Percentiles rank a stretch among this genome's conserved stretches.
Evolutionary conservation across 2,888 invertebrate genomes (phyloP).

Genomic region (Zaprionus obscuricornis): DNA sequence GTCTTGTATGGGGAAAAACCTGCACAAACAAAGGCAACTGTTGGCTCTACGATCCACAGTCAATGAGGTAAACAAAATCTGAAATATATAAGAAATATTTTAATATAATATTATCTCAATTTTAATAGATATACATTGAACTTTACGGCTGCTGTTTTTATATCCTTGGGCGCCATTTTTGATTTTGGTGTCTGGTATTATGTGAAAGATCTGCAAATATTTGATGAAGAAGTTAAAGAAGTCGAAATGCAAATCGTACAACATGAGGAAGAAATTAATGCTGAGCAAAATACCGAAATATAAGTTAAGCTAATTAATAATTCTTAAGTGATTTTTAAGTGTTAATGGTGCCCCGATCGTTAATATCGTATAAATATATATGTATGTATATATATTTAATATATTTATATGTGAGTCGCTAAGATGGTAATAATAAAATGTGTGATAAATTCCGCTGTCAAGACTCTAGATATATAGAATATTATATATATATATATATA

Average conservation of each 20-base stretch:
- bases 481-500: not conserved
- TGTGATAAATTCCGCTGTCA: constrained; percentile 49
- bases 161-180: constrained; percentile 87
- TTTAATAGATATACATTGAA: constrained; percentile 85
- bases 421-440: constrained; percentile 27
- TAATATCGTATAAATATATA: constrained; percentile 30
- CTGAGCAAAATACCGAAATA: constrained; percentile 82
- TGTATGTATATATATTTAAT: constrained; percentile 12
- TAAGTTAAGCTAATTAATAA: constrained; percentile 59
- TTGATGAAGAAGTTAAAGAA: constrained; percentile 86
- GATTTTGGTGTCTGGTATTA: constrained; percentile 88
- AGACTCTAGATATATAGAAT: constrained; percentile 24
- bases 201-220: constrained; percentile 88
- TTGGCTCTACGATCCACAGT: constrained; percentile 89
- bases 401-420: constrained; percentile 23
- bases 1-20: constrained; percentile 89
- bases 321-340: constrained; percentile 50
- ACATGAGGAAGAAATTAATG: constrained; percentile 78
- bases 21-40: constrained; percentile 89
- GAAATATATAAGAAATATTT: not conserved
- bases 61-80: constrained; percentile 82
- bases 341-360: constrained; percentile 58
- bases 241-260: constrained; percentile 81
- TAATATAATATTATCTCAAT: not conserved
- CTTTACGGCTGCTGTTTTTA: constrained; percentile 87